A percentile compares a stretch with the other conserved stretches of the same genome.
phyloP scores from a whole-genome alignment of 1,140 invertebrate species.

The Steinernema feltiae region DNA sequence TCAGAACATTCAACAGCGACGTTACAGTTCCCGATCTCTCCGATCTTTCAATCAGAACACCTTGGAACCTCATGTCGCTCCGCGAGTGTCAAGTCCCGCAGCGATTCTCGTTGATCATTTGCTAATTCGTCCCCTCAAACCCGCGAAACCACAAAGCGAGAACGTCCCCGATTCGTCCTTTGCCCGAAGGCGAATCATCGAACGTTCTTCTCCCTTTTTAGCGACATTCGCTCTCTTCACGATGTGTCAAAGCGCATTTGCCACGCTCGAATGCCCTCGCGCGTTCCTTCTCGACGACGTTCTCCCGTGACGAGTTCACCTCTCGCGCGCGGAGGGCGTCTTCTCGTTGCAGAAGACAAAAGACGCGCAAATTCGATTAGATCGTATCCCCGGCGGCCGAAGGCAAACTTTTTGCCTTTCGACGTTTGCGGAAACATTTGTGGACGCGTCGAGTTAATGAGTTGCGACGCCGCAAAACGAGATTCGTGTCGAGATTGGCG shows the following conservation, averaged over 20 bases:
- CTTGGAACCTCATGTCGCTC: too few relatives aligned
- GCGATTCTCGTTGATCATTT: too few relatives aligned
- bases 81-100: too few relatives aligned
- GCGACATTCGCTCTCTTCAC: not conserved
- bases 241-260: constrained; percentile 12
- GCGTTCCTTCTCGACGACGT: not conserved
- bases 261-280: not conserved
- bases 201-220: not conserved
- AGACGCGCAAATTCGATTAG: constrained; percentile 13
- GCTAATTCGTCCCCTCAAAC: not conserved
- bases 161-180: not conserved
- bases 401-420: constrained; percentile 3
- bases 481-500: constrained; percentile 10
- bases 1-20: too few relatives aligned
- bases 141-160: not conserved
- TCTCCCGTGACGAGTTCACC: not conserved
- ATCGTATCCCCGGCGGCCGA: not conserved
- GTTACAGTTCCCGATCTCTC: too few relatives aligned
- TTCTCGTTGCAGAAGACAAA: not conserved
- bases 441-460: not conserved
- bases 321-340: not conserved
- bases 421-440: not conserved
- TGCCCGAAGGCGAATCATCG: not conserved
- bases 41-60: too few relatives aligned
- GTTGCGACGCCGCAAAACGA: not conserved